A percentile compares a stretch with the other conserved stretches of the same genome.
phyloP scores from a whole-genome alignment of 2,797 vertebrate genomes.

The Labeo calbasu region DNA sequence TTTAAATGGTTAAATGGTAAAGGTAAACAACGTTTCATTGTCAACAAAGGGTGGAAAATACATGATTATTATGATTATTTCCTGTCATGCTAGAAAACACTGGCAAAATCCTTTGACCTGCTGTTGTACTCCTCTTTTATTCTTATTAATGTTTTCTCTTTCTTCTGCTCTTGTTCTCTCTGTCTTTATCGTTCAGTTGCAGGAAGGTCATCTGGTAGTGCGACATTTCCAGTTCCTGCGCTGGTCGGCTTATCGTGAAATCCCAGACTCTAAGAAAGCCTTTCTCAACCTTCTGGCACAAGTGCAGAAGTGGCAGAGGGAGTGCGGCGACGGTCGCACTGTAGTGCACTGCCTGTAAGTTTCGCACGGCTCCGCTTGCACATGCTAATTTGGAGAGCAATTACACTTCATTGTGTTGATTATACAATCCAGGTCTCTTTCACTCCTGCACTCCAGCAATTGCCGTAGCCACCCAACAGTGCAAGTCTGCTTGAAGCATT shows the following conservation, averaged over 20 bases:
- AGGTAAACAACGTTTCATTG: too few relatives aligned
- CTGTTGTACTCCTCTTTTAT: neutral
- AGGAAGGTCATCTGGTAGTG: slow-evolving; percentile 94
- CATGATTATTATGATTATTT: too few relatives aligned
- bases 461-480: neutral
- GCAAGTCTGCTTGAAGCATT: slow-evolving; percentile 17
- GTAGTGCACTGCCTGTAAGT: slow-evolving; percentile 96
- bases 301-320: slow-evolving; percentile 94
- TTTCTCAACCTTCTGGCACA: slow-evolving; percentile 91
- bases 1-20: too few relatives aligned
- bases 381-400: neutral
- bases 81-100: neutral
- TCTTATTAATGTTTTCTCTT: neutral
- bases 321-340: slow-evolving; percentile 90
- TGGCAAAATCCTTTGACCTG: neutral
- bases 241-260: slow-evolving; percentile 94
- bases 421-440: slow-evolving; percentile 40
- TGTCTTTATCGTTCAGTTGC: slow-evolving; percentile 75
- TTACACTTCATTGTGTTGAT: slow-evolving; percentile 5
- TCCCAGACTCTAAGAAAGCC: slow-evolving; percentile 92
- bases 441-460: slow-evolving; percentile 5
- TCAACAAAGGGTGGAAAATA: too few relatives aligned
- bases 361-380: neutral
- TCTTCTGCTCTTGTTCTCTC: slow-evolving; percentile 11
- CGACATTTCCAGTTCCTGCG: slow-evolving; percentile 96